Percentiles rank a stretch among this genome's conserved stretches.
phyloP scores from a whole-genome alignment of 2,113 vertebrate species.

The Poeciliopsis occidentalis region DNA sequence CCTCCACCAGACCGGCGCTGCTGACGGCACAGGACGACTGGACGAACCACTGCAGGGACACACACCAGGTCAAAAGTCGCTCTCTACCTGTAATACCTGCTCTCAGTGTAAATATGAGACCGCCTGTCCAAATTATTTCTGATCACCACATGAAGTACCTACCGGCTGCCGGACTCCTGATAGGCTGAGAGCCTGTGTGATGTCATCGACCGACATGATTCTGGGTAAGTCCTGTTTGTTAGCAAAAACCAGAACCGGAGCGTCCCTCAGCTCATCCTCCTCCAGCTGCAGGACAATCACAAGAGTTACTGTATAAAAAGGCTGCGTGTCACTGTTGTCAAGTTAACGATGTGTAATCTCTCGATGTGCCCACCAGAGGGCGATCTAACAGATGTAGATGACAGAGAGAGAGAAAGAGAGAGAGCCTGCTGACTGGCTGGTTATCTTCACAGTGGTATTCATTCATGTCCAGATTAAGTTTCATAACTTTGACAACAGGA shows the following conservation, averaged over 20 bases:
- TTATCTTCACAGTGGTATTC: too few relatives aligned
- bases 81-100: neutral
- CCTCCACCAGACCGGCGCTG: slow-evolving; percentile 91
- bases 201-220: slow-evolving; percentile 90
- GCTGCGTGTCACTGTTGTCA: too few relatives aligned
- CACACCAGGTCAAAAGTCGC: neutral
- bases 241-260: slow-evolving; percentile 90
- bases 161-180: slow-evolving; percentile 73
- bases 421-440: too few relatives aligned
- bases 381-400: too few relatives aligned
- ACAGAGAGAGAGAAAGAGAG: too few relatives aligned
- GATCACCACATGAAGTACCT: neutral
- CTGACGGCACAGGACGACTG: slow-evolving; percentile 93
- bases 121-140: too few relatives aligned
- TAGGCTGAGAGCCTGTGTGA: slow-evolving; percentile 90
- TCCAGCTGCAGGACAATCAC: slow-evolving; percentile 80
- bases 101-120: neutral
- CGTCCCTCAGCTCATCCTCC: slow-evolving; percentile 88
- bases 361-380: too few relatives aligned
- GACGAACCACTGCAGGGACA: slow-evolving; percentile 88
- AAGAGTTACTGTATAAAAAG: too few relatives aligned
- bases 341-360: too few relatives aligned
- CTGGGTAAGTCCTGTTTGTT: slow-evolving; percentile 97
- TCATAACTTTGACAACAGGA: too few relatives aligned
- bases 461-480: too few relatives aligned